phyloP scores from a whole-genome alignment of 2,797 vertebrate genomes.

The Macroramphosus scolopax region DNA sequence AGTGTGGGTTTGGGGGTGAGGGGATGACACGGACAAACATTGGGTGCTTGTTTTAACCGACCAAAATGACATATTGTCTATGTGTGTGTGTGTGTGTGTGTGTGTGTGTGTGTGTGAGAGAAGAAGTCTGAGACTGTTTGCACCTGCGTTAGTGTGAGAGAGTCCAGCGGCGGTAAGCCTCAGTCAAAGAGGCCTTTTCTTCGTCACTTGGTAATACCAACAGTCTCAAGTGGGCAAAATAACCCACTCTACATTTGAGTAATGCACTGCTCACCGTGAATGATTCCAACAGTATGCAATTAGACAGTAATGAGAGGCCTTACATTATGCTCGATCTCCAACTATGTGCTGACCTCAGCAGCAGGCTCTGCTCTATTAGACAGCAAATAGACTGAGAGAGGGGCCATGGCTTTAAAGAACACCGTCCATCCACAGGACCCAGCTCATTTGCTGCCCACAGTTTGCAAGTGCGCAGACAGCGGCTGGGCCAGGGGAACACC shows the following conservation, averaged over 20 bases:
- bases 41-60: conserved; percentile 75
- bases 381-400: conserved; percentile 84
- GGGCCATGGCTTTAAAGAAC: conserved; percentile 76
- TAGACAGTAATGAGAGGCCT: conserved; percentile 81
- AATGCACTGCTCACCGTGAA: conserved; percentile 79
- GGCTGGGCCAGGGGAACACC: conserved; percentile 42
- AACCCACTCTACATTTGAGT: conserved; percentile 68
- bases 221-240: conserved; percentile 83
- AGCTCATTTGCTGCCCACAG: conserved; percentile 53
- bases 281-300: conserved; percentile 81
- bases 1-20: conserved; percentile 51
- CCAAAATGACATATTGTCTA: conserved; percentile 72
- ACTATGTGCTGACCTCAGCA: conserved; percentile 82
- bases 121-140: conserved; percentile 58
- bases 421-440: conserved; percentile 61
- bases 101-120: conserved; percentile 3
- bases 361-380: conserved; percentile 81
- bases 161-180: conserved; percentile 63
- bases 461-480: conserved; percentile 39
- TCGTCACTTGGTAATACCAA: conserved; percentile 69
- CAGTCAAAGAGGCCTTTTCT: conserved; percentile 75
- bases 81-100: conserved; percentile 36
- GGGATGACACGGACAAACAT: conserved; percentile 76
- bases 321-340: conserved; percentile 76
- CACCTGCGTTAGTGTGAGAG: conserved; percentile 58